Conservation (phyloP, 2,797 vertebrate genomes). For the Chaetodon trifasciatus region DNA sequence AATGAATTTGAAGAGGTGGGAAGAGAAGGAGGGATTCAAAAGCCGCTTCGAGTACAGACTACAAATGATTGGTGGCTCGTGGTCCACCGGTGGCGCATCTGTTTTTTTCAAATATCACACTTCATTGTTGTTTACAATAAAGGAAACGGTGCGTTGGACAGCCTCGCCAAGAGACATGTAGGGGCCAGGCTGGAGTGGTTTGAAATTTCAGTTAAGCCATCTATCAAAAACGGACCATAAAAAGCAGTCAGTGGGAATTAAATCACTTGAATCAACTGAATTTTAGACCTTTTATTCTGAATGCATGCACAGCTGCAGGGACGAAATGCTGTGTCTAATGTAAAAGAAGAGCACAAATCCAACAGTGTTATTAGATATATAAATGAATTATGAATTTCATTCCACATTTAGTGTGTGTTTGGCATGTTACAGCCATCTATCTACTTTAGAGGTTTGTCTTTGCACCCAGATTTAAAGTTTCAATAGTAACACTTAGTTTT, state of each 20-base stretch:
- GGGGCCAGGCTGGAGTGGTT: constrained; percentile 11
- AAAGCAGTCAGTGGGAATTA: background rate
- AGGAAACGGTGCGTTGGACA: constrained; percentile 65
- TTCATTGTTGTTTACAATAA: constrained; percentile 79
- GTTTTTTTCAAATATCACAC: constrained; percentile 80
- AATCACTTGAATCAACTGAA: background rate
- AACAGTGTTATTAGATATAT: background rate
- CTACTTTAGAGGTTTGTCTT: background rate
- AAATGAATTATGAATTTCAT: background rate
- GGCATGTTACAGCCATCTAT: background rate
- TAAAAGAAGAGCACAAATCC: background rate
- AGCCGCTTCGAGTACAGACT: constrained; percentile 71
- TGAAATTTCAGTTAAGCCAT: constrained; percentile 62
- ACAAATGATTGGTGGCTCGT: constrained; percentile 81
- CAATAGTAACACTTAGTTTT: background rate
- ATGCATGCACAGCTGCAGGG: background rate
- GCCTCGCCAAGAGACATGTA: constrained; percentile 17
- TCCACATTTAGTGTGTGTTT: background rate
- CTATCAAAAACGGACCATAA: constrained; percentile 21
- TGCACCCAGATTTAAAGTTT: background rate
- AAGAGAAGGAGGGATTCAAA: constrained; percentile 81
- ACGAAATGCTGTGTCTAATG: too few species aligned
- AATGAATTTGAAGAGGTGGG: constrained; percentile 83
- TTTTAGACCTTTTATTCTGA: background rate
- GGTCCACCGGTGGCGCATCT: constrained; percentile 74